Evolutionary conservation across 2,797 vertebrate species (phyloP), one percentile per base, ranked within the genome.

Genomic region (Rhinogobio ventralis): DNA sequence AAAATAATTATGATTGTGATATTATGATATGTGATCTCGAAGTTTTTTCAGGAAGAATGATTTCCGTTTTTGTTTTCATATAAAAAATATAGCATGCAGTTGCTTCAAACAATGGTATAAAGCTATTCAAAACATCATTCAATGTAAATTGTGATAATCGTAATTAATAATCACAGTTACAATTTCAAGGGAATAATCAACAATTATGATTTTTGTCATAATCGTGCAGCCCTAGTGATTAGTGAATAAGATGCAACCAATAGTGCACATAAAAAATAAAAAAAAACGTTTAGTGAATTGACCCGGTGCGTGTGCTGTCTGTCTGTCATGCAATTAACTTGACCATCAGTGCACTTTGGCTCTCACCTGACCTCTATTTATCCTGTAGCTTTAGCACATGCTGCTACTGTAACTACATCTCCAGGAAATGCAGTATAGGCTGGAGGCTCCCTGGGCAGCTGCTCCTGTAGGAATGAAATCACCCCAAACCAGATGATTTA

Each of bases 401-500:
- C 76, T 74, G 84, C 72, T 82, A 57, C 20, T 36, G 73, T 55
- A 75, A 55, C n/a, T 25, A 57, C 57, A 72, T 79, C 60, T 30
- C 25, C 51, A 53, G 71, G 69, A 83, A 83, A 36, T 25, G 72
- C 66, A 30, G 57, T 49, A 13, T 64, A 30, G 28, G 8, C n/a
- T 66, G 5, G 1, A 68, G 39, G 71, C 13, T 2, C 60, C 25
- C 60, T 62, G 13, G 60, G 25, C 49, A 66, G 13, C 13, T 2
- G 20, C 33, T 81, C 55, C n/a, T 80, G 66, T n/a, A 82, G 36
- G 33, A 85, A 72, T 85, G 46, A 89, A 86, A 85, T 79, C 69
- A 72, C 15, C 76, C 80, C 69, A 79, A 86, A 86, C 67, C 60
- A 75, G 74, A 83, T 89, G 86, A 89, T 89, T 87, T 79, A 88